These are phyloP conservation scores for Sinhomidia bicolor DNA, from an alignment of 2,888 invertebrate genomes.

Conservation along the genomic window DNA sequence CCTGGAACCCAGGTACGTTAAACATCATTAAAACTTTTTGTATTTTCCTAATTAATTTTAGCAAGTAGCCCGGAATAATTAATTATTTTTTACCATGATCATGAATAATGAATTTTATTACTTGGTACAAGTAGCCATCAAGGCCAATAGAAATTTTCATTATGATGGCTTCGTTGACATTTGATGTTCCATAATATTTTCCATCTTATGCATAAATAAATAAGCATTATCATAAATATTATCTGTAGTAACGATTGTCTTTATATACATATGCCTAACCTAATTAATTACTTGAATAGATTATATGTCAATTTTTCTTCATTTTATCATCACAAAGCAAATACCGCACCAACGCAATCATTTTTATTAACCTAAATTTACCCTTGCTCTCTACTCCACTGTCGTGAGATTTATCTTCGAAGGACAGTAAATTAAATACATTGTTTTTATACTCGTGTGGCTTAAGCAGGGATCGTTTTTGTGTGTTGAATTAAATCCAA, in stretches of 20 bases:
- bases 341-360: neutral
- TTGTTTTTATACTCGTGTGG: neutral
- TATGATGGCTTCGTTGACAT: too few relatives aligned
- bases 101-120: too few relatives aligned
- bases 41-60: neutral
- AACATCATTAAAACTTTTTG: neutral
- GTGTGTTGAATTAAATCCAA: neutral
- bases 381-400: constrained; percentile 8
- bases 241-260: too few relatives aligned
- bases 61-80: neutral
- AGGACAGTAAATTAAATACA: neutral
- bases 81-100: neutral
- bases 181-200: too few relatives aligned
- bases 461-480: neutral
- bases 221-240: neutral
- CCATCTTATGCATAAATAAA: neutral
- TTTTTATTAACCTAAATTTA: neutral
- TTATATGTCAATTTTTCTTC: too few relatives aligned
- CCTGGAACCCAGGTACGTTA: constrained; percentile 78
- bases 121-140: too few relatives aligned
- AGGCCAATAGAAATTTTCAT: neutral
- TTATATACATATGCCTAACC: too few relatives aligned
- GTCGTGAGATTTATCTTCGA: neutral
- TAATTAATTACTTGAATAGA: too few relatives aligned
- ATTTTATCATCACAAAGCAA: neutral